Evolutionary conservation across 1,140 invertebrate species (phyloP), one percentile per base, ranked within the genome.

Genomic region (Octopus sinensis): DNA sequence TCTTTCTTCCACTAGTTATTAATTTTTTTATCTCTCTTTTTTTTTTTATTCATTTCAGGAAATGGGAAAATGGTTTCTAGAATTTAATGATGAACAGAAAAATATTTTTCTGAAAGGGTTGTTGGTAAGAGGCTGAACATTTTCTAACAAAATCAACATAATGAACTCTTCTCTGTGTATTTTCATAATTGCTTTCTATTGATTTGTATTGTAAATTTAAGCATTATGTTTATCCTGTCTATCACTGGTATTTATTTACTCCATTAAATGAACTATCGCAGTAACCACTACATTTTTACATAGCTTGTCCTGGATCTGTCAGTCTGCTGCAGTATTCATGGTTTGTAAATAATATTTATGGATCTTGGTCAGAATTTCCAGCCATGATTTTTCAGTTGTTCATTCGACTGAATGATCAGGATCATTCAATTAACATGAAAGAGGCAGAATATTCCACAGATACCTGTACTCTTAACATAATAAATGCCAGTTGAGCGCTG

Each of bases 51-150:
- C 80, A 68, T 87, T 87, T 80, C 86, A 91, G 90, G 85, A 83
- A 78, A 90, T 91, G 80, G 83, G 86, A 75, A 82, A 87, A 71
- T 92, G 91, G 91, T 92, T 91, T 88, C 86, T 84, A 76, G 89
- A 91, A 80, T 92, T 91, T 82, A 91, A 87, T 82, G 90, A 92
- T 90, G 90, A 89, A 82, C 91, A 92, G 83, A 91, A 89, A 83
- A 92, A 92, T 84, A 85, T 90, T 52, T 80, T 91, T n/a, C 84
- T 92, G 23, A 90, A 90, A 86, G 87, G 89, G 75, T 83, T 92
- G 9, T 80, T 92, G 83, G 91, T 92, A 86, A 89, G 90, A 88
- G 52, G 4, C 68, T 79, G 17, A n/a, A 30, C 10, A 17, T 9
- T 12, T 76, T 12, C 10, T 76, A 3, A 10, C 10, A 23, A 23